Conservation (phyloP, 2,113 vertebrate genomes). For the Rhegmatorhina hoffmannsi region DNA sequence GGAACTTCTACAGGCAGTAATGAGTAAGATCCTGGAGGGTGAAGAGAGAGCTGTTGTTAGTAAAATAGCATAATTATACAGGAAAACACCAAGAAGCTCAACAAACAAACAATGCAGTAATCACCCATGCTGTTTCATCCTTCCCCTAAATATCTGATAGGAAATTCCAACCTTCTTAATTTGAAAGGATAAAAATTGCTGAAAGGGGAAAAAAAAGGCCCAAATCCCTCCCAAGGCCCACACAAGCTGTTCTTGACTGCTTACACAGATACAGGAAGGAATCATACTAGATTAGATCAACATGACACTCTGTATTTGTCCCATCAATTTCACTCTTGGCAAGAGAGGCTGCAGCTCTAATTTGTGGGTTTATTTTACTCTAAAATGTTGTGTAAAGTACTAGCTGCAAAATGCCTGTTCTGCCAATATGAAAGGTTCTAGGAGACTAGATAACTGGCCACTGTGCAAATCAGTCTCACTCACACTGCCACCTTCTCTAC, state of each 20-base stretch:
- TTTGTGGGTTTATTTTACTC: background rate
- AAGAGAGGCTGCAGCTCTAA: background rate
- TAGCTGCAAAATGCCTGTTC: background rate
- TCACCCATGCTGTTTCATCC: background rate
- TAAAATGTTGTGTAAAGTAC: background rate
- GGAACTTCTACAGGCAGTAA: constrained; percentile 86
- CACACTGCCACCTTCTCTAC: background rate
- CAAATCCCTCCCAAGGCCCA: background rate
- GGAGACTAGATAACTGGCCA: background rate
- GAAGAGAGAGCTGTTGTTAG: constrained; percentile 1
- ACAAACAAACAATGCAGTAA: background rate
- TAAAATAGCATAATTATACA: background rate
- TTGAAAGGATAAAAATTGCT: background rate
- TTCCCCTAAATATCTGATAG: background rate
- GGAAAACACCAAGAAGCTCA: background rate
- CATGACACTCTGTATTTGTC: background rate
- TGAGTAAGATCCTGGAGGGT: constrained; percentile 83
- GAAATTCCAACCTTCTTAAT: background rate
- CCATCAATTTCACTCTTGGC: background rate
- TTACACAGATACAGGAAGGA: background rate
- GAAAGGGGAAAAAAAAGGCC: background rate
- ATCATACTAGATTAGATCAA: fast-evolving
- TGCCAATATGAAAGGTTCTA: background rate
- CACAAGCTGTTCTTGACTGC: fast-evolving
- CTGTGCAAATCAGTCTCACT: background rate